A percentile compares a stretch with the other conserved stretches of the same genome.
phyloP scores from a whole-genome alignment of 2,113 vertebrate species.

The Poeciliopsis prolifica region DNA sequence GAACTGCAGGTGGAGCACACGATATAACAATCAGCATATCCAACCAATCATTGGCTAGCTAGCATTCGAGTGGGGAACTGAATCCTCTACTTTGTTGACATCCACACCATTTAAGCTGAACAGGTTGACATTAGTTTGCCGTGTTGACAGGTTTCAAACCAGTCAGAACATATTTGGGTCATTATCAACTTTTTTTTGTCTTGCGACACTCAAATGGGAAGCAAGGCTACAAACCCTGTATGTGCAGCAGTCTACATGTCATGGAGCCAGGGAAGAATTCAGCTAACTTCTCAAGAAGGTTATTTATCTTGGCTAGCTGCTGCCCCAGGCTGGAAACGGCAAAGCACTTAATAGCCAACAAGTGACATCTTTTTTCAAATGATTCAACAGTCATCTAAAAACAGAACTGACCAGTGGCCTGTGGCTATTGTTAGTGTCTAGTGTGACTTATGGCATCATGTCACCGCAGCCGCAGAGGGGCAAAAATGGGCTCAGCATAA shows the following conservation, averaged over 20 bases:
- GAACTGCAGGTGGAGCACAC: neutral
- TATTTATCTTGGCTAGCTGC: constrained; percentile 77
- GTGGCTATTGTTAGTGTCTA: constrained; percentile 78
- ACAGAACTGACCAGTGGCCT: constrained; percentile 75
- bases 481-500: constrained; percentile 73
- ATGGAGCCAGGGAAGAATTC: constrained; percentile 71
- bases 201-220: constrained; percentile 49
- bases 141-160: constrained; percentile 57
- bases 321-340: constrained; percentile 67
- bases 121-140: constrained; percentile 46
- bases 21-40: neutral
- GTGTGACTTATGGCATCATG: constrained; percentile 80
- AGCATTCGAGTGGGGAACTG: neutral
- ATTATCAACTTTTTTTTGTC: constrained; percentile 36
- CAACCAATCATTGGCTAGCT: neutral
- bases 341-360: constrained; percentile 82
- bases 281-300: constrained; percentile 70
- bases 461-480: constrained; percentile 68
- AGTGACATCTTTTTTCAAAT: constrained; percentile 81
- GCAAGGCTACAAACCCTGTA: constrained; percentile 35
- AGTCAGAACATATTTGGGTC: constrained; percentile 58
- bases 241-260: constrained; percentile 60
- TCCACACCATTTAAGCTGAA: constrained; percentile 27
- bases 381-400: constrained; percentile 78
- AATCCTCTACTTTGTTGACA: constrained; percentile 38